Base-by-base conservation (phyloP, 2,888 invertebrate genomes). In the Pristionchus mayeri region DNA sequence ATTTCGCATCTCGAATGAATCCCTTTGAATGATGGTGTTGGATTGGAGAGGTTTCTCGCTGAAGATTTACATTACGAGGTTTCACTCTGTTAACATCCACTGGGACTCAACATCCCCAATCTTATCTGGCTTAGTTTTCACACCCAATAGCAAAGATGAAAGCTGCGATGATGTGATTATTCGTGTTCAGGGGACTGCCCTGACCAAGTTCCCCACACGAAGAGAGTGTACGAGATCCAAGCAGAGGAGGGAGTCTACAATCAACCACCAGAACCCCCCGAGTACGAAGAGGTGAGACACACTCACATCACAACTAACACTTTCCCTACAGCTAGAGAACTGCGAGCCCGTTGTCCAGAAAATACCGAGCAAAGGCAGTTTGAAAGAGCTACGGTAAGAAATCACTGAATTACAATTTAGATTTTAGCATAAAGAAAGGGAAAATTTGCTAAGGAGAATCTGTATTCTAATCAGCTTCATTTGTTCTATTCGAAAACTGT, bases 191-290 rank as follows among this genome's bases (percentile, higher is more conserved):
- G 81, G 44, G 81, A 82, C 63, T 82, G 81, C 34, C 81, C 81
- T 18, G 63, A 82, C 30, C 44, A 60, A 13, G 84, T 84, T 24
- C 84, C 84, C 21, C 84, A 84, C 75, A 71, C 84, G 37, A 84
- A 84, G 40, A 71, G 84, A 18, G 84, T 84, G 18, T 84, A 84
- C 44, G 84, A 84, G 84, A 84, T 84, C 30, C 84, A 84, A 27
- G 84, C 84, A 2, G 84, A 84, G 75, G 84, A 84, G 40, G 84
- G 84, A 34, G 71, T 75, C 21, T 84, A 84, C 75, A 54, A 54
- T 21, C 84, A 71, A 16, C 84, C 84, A 21, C 84, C 84, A 24
- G 84, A 84, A 0, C 71, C 84, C 3, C 84, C 84, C 16, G 71
- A 84, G 71, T 75, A 84, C 40, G 63, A 82, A n/a, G 81, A 82